Conservation (phyloP, 2,888 invertebrate species). For the Theodoxus fluviatilis region DNA sequence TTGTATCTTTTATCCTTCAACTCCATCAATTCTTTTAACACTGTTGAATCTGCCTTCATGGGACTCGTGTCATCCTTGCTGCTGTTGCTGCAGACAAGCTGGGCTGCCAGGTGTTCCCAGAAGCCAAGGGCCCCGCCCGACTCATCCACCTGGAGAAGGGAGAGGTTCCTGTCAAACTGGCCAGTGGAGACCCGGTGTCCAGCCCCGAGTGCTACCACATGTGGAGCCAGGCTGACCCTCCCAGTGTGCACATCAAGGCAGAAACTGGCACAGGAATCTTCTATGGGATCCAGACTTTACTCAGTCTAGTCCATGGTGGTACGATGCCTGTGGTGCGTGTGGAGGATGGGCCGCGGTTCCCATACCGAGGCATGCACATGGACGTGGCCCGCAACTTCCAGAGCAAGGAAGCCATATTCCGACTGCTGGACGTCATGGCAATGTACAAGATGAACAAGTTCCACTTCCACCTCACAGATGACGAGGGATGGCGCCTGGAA, state of each 20-base stretch:
- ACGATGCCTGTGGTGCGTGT: conserved; percentile 36
- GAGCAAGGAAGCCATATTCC: conserved; percentile 41
- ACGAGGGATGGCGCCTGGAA: conserved; percentile 63
- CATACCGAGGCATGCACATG: conserved; percentile 48
- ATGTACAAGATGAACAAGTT: conserved; percentile 62
- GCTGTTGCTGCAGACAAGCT: no score
- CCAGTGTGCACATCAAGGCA: conserved; percentile 27
- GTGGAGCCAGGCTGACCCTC: not conserved
- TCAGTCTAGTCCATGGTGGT: conserved; percentile 34
- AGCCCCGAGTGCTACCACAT: not conserved
- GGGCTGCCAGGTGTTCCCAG: no score
- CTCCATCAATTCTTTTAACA: no score
- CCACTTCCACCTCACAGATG: conserved; percentile 62
- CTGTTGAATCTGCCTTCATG: no score
- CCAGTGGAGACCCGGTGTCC: no score
- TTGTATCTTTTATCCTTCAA: no score
- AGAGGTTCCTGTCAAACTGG: no score
- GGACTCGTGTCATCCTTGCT: no score
- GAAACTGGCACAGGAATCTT: conserved; percentile 30
- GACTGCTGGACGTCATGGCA: conserved; percentile 56
- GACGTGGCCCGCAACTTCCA: conserved; percentile 56
- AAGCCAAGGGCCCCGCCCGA: no score
- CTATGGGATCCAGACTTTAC: conserved; percentile 37
- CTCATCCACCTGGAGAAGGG: no score
- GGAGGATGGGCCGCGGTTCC: conserved; percentile 45